These are phyloP conservation scores for Odocoileus hemionus DNA, from an alignment of 2,113 vertebrate genomes.

Conservation along the genomic window DNA sequence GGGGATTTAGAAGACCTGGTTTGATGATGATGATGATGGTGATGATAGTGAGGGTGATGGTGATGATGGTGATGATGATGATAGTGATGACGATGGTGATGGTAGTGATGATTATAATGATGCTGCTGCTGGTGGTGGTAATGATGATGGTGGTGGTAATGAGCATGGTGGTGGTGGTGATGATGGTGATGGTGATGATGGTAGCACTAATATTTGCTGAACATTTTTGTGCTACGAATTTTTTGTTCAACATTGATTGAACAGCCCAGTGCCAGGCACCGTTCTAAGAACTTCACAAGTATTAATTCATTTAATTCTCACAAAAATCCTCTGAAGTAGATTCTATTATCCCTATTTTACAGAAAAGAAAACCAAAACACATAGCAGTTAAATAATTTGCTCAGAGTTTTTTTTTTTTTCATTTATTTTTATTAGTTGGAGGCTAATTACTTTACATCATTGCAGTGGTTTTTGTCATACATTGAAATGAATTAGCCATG, in stretches of 20 bases:
- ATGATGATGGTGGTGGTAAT: rapidly evolving
- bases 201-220: not conserved
- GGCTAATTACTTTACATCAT: too few relatives aligned
- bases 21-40: not conserved
- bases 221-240: not conserved
- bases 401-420: not conserved
- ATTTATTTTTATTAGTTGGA: too few relatives aligned
- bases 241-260: not conserved
- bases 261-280: not conserved
- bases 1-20: not conserved
- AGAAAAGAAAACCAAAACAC: not conserved
- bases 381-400: not conserved
- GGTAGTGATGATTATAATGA: not conserved
- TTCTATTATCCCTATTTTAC: not conserved
- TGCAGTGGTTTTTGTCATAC: too few relatives aligned
- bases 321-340: not conserved
- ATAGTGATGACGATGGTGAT: not conserved
- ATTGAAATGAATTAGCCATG: too few relatives aligned
- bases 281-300: not conserved
- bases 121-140: rapidly evolving
- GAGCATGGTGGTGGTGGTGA: not conserved
- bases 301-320: not conserved
- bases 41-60: too few relatives aligned
- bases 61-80: too few relatives aligned
- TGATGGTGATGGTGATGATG: too few relatives aligned